Evolutionary conservation across 1,140 invertebrate genomes (phyloP), one percentile per base, ranked within the genome.

Genomic region (Ephestia elutella): DNA sequence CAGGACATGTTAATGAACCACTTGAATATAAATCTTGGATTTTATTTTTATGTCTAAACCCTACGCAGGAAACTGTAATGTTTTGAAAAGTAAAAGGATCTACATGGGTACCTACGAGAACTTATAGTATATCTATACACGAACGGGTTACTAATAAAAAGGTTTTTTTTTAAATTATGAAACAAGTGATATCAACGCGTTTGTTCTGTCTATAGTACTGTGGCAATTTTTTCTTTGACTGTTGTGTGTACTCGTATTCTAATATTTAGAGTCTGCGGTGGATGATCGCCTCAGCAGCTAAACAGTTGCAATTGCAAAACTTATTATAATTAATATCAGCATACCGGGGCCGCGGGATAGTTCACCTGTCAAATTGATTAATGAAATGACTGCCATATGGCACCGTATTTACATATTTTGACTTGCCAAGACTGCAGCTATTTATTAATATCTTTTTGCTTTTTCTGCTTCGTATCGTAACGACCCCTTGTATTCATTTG

Each of bases 341-440:
- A 35, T 5, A 35, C 32, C 32, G 32, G 32, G 32, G 1, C 9
- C 9, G 13, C 32, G 32, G 32, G 32, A 10, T 35, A n/a, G 5
- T 44, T 44, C 38, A 44, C 38, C 38, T 44, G 38, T 44, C 38
- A 1, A 3, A 10, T 5, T 15, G n/a, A 44, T 44, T 44, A 15
- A 44, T 10, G 30, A 32, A 5, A 32, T 35, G 32, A 9, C 32
- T 13, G 32, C 38, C 38, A 15, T 44, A 15, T 44, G 38, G 38
- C 38, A 44, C n/a, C n/a, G 7, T 44, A 44, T 44, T 44, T 44
- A 44, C 38, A 44, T 44, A 44, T 44, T 44, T 44, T 44, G 38
- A 15, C 13, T 44, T 15, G 38, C 11, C 30, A 11, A 10, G 11
- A 1, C 7, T 32, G 30, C 7, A 32, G 30, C 21, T 25, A 25